Evolutionary conservation across 2,797 vertebrate genomes (phyloP).

Genomic region (Cryptoprocta ferox): DNA sequence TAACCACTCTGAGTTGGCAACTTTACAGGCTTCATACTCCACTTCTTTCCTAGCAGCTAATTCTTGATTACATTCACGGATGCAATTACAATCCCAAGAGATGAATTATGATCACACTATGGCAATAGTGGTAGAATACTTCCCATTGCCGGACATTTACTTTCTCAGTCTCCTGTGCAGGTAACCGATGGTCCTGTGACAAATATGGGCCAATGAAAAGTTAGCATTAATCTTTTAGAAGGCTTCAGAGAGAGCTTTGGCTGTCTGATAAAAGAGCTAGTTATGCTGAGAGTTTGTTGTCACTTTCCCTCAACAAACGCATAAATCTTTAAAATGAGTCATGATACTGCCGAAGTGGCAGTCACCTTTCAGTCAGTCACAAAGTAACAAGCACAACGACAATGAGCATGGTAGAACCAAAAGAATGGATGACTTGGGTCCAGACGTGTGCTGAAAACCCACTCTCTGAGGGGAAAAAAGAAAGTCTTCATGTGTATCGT

Average conservation of each 20-base stretch:
- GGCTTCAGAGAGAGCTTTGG: background rate
- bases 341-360: background rate
- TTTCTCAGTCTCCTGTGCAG: background rate
- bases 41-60: background rate
- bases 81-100: background rate
- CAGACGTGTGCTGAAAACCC: background rate
- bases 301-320: background rate
- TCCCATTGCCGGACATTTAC: background rate
- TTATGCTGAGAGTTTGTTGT: background rate
- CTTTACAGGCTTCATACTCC: background rate
- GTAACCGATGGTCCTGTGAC: background rate
- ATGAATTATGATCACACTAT: background rate
- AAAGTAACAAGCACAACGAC: background rate
- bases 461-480: background rate
- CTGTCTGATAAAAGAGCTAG: background rate
- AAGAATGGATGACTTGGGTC: background rate
- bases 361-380: background rate
- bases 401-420: background rate
- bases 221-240: background rate
- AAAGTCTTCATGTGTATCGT: background rate
- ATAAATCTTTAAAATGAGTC: background rate
- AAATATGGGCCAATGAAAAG: background rate
- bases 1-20: background rate
- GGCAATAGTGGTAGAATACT: background rate
- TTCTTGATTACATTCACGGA: background rate